Evolutionary conservation across 1,140 invertebrate genomes (phyloP), one percentile per base, ranked within the genome.

Genomic region (Holotrichia oblita): DNA sequence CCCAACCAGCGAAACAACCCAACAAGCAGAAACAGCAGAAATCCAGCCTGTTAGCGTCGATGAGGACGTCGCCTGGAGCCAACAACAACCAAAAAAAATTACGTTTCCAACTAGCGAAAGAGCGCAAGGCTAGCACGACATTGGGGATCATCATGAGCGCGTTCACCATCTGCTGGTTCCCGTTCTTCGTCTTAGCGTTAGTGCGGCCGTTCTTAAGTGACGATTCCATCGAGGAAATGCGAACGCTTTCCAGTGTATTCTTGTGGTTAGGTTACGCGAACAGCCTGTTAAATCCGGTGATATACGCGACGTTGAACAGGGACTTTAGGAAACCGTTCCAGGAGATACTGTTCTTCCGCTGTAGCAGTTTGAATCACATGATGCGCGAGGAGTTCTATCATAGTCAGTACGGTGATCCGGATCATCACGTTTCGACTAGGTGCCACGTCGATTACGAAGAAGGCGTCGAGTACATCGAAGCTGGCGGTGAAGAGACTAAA

Each of bases 111-210:
- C 85, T 96, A 82, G 94, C 94, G 59, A 97, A 96, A 82, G 96
- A 98, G 84, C 91, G 96, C 64, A 98, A 99, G 86, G 97, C 97
- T 3, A 97, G 96, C 74, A 97, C 97, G 20, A 99, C 98, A 0
- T 90, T 99, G 77, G 97, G 97, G 12, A 98, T 99, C 77, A 98
- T 99, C 74, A 97, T 98, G 95, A 97, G 95, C 79, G 96, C 97
- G 0, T 99, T 99, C 84, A 95, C 94, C 14, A 89, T 98, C 77
- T 99, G 98, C 86, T 99, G 98, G 98, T 88, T 99, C 41, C 98
- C 98, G 1, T 99, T 98, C 87, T 99, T 99, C 87, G 94, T 98
- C 7, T 89, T 98, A 41, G 96, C 97, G 0, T 87, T 98, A 9
- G 91, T 98, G 40, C 90, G 93, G 83, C 95, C 93, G n/a, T 79